phyloP scores from a whole-genome alignment of 2,113 vertebrate species.

The Neomonachus schauinslandi region DNA sequence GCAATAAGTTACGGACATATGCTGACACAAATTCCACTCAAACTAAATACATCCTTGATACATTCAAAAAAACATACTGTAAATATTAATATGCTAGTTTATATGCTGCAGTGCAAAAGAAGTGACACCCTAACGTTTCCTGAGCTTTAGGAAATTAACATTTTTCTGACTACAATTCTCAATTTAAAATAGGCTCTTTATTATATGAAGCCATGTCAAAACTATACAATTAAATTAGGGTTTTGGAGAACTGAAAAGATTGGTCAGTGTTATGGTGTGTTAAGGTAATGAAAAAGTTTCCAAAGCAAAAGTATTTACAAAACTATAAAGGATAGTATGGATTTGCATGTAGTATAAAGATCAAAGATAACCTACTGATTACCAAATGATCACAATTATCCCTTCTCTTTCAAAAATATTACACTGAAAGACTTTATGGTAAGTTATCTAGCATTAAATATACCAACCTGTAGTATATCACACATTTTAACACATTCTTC shows the following conservation, averaged over 20 bases:
- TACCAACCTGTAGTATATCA: slow-evolving; percentile 70
- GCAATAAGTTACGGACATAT: slow-evolving; percentile 85
- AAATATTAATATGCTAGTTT: slow-evolving; percentile 79
- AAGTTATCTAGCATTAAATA: slow-evolving; percentile 78
- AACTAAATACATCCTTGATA: slow-evolving; percentile 80
- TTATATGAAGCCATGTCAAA: slow-evolving; percentile 78
- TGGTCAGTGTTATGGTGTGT: slow-evolving; percentile 61
- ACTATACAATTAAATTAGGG: slow-evolving; percentile 80
- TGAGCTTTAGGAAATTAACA: slow-evolving; percentile 86
- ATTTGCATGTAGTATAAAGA: slow-evolving; percentile 72
- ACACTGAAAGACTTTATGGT: slow-evolving; percentile 66
- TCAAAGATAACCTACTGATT: slow-evolving; percentile 74
- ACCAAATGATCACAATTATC: slow-evolving; percentile 69
- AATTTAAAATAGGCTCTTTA: slow-evolving; percentile 80
- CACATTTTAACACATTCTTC: slow-evolving; percentile 81
- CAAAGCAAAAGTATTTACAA: slow-evolving; percentile 80
- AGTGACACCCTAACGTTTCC: slow-evolving; percentile 83
- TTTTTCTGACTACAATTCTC: slow-evolving; percentile 74
- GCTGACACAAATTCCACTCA: slow-evolving; percentile 79
- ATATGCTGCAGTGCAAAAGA: slow-evolving; percentile 86
- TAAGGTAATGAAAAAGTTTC: slow-evolving; percentile 71
- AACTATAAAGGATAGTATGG: slow-evolving; percentile 73
- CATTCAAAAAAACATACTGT: slow-evolving; percentile 83
- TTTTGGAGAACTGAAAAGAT: slow-evolving; percentile 69
- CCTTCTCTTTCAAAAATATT: slow-evolving; percentile 80